Percentiles rank a stretch among this genome's conserved stretches.
Evolutionary conservation across 2,797 vertebrate species (phyloP).

Genomic region (Gambelia wislizenii): DNA sequence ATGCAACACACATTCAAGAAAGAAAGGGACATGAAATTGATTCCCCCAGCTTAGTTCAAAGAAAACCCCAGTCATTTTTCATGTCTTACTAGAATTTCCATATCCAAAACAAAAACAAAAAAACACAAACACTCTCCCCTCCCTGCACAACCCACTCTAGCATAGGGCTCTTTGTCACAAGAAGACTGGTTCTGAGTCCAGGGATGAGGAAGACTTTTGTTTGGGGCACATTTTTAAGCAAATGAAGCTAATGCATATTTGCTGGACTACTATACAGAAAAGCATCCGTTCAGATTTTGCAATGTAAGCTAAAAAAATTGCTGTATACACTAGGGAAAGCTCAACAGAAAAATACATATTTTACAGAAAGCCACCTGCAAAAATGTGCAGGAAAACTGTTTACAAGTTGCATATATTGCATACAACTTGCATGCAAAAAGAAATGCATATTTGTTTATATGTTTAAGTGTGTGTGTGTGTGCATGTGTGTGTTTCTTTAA

Average conservation of each 20-base stretch:
- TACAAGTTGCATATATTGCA: neutral
- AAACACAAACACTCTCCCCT: no score
- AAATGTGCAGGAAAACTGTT: neutral
- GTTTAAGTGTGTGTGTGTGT: neutral
- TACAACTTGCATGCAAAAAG: neutral
- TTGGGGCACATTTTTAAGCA: neutral
- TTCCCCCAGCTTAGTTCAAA: constrained; percentile 21
- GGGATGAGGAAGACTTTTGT: neutral
- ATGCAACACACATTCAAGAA: neutral
- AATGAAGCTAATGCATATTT: neutral
- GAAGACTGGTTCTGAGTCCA: neutral
- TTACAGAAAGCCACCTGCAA: neutral
- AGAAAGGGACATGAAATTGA: constrained; percentile 34
- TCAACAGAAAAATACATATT: neutral
- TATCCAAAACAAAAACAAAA: no score
- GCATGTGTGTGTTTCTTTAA: no score
- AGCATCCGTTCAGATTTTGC: neutral
- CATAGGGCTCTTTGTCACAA: neutral
- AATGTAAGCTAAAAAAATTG: neutral
- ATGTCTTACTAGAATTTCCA: constrained; percentile 3
- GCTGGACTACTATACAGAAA: neutral
- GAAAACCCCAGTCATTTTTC: neutral
- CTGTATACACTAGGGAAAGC: neutral
- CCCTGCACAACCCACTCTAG: no score
- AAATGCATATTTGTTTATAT: neutral